Conservation (phyloP, 2,797 vertebrate species). For the Anableps anableps region DNA sequence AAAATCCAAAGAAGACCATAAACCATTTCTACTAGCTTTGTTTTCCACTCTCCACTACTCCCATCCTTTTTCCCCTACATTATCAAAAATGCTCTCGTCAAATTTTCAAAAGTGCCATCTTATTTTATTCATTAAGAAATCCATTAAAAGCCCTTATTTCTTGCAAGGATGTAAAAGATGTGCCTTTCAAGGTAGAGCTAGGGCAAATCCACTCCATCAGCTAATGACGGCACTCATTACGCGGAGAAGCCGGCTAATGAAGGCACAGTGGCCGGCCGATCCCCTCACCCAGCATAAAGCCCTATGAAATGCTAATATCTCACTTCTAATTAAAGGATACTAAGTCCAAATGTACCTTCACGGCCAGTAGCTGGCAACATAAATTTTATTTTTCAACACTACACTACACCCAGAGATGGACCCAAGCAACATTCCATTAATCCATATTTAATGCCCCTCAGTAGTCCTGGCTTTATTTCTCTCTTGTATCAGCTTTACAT, state of each 20-base stretch:
- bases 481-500: slow-evolving; percentile 53
- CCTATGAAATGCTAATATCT: slow-evolving; percentile 99
- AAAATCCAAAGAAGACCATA: background rate
- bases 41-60: slow-evolving; percentile 1
- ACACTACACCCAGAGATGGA: slow-evolving; percentile 76
- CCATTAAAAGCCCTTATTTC: slow-evolving; percentile 94
- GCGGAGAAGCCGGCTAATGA: slow-evolving; percentile 97
- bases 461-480: slow-evolving; percentile 50
- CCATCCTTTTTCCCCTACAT: slow-evolving; percentile 62
- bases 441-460: slow-evolving; percentile 81
- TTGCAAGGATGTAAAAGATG: slow-evolving; percentile 96
- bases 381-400: slow-evolving; percentile 81
- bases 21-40: background rate
- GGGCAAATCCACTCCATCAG: slow-evolving; percentile 99
- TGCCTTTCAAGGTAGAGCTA: slow-evolving; percentile 98
- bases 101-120: slow-evolving; percentile 95
- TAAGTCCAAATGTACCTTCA: slow-evolving; percentile 93
- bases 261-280: slow-evolving; percentile 92
- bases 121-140: slow-evolving; percentile 98
- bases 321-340: slow-evolving; percentile 99
- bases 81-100: slow-evolving; percentile 88
- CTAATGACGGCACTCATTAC: slow-evolving; percentile 99
- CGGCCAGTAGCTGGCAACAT: slow-evolving; percentile 81
- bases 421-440: slow-evolving; percentile 80
- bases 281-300: slow-evolving; percentile 95